phyloP scores from a whole-genome alignment of 2,797 vertebrate species.

The Gallinago stenura region DNA sequence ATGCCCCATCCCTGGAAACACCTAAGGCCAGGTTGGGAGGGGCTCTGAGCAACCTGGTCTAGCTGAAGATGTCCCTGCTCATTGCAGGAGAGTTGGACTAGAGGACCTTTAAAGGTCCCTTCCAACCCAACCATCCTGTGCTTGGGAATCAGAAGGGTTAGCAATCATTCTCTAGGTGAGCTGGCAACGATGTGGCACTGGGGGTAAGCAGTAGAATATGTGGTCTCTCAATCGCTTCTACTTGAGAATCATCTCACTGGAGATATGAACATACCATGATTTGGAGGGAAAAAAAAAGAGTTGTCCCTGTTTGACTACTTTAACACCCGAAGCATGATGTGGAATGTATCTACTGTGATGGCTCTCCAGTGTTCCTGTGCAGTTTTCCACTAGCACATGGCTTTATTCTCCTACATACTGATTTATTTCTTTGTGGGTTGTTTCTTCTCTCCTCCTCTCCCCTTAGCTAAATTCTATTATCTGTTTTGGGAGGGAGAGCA shows the following conservation, averaged over 20 bases:
- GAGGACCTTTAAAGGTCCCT: not conserved
- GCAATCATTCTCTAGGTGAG: not conserved
- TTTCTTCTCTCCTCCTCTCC: not conserved
- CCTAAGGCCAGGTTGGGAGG: not conserved
- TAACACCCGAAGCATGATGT: not conserved
- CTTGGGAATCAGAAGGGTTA: not conserved
- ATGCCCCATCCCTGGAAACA: not conserved
- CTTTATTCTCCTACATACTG: not conserved
- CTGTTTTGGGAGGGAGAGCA: not conserved
- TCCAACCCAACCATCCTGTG: not conserved
- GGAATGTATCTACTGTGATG: fast-evolving
- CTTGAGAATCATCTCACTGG: not conserved
- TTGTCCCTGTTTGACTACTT: not conserved
- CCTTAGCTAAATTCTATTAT: not conserved
- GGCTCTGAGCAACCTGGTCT: not conserved
- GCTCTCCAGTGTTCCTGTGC: not conserved
- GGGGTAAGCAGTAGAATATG: not conserved
- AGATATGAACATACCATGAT: not conserved
- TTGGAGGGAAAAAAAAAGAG: not conserved
- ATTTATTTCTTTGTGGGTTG: not conserved
- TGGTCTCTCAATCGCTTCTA: not conserved
- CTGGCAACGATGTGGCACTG: no score
- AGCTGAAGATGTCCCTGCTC: not conserved
- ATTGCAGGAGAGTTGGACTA: fast-evolving
- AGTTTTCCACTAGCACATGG: fast-evolving